These are phyloP conservation scores for Lytechinus pictus DNA, from an alignment of 35 echinoderm and acorn worm species.

Conservation along the genomic window DNA sequence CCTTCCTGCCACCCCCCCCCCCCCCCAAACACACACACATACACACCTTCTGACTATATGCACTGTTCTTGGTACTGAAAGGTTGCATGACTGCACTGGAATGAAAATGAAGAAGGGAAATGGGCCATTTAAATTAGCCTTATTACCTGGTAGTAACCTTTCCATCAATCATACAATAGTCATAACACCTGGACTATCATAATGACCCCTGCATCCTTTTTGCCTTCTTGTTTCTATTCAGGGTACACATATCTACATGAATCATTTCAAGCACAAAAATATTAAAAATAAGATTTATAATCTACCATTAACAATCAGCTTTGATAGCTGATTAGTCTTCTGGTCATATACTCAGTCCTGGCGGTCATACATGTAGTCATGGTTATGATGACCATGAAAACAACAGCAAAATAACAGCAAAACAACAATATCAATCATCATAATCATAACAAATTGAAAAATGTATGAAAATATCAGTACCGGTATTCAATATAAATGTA, in stretches of 20 bases:
- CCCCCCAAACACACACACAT: not conserved
- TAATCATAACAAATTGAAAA: too few species aligned
- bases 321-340: too few species aligned
- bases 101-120: not conserved
- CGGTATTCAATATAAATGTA: too few species aligned
- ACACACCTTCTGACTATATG: not conserved
- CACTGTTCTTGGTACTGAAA: not conserved
- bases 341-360: too few species aligned
- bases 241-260: not conserved
- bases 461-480: too few species aligned
- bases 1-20: not conserved
- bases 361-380: too few species aligned
- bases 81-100: conserved; percentile 16
- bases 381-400: too few species aligned
- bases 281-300: not conserved
- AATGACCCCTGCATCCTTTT: not conserved
- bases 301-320: not conserved
- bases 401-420: too few species aligned
- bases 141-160: not conserved
- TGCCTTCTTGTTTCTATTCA: not conserved
- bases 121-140: not conserved
- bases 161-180: conserved; percentile 13
- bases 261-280: not conserved
- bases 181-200: conserved; percentile 16
- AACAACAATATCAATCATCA: too few species aligned